Conservation (phyloP, 2,888 invertebrate species). For the Melanchra persicariae region DNA sequence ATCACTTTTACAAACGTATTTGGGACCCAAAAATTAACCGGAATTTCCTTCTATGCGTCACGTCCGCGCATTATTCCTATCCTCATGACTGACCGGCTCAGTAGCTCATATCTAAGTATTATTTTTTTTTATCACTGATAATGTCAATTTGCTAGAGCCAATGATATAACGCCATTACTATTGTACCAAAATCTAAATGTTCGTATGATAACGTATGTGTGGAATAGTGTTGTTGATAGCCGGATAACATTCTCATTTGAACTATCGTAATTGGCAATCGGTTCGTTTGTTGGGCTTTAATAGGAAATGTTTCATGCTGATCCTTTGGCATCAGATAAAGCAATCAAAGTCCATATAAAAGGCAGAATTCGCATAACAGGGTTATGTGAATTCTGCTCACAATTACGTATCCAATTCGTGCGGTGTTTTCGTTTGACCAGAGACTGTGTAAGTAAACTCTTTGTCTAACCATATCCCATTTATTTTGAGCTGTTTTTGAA, state of each 20-base stretch:
- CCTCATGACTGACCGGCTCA: no score
- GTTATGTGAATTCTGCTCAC: no score
- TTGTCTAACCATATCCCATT: background rate
- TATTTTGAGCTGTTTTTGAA: rapidly evolving
- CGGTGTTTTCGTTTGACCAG: background rate
- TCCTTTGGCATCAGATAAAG: slow-evolving; percentile 23
- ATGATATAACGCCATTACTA: background rate
- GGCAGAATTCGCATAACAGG: slow-evolving; percentile 13
- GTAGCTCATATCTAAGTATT: no score
- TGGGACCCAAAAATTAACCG: no score
- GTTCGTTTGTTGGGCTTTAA: slow-evolving; percentile 28
- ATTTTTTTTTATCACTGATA: no score
- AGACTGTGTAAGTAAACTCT: background rate
- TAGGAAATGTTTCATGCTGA: slow-evolving; percentile 37
- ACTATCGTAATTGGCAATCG: slow-evolving; percentile 50
- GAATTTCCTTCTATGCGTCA: no score
- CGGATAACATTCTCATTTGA: slow-evolving; percentile 49
- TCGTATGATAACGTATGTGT: background rate
- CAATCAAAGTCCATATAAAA: slow-evolving; percentile 17
- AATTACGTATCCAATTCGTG: slow-evolving; percentile 4
- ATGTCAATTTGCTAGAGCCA: background rate
- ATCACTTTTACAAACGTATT: no score
- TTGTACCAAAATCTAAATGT: background rate
- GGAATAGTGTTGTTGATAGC: slow-evolving; percentile 16
- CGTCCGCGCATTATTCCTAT: no score